These are phyloP conservation scores for Thunnus maccoyii DNA, from an alignment of 2,113 vertebrate genomes.

Conservation along the genomic window DNA sequence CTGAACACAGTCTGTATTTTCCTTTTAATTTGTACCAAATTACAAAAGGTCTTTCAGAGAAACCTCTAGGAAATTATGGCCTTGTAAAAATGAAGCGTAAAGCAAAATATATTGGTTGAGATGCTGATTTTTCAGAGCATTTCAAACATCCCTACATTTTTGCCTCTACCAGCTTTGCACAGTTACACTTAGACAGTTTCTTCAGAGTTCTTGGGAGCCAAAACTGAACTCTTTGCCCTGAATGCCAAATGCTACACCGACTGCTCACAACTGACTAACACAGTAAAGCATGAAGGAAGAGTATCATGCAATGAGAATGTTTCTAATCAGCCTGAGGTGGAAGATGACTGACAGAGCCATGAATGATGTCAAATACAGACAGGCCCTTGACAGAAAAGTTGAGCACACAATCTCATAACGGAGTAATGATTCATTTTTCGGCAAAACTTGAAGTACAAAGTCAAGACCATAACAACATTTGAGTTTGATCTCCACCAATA, in stretches of 20 bases:
- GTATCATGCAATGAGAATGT: background rate
- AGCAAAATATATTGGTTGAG: background rate
- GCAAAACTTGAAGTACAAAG: background rate
- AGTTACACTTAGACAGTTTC: no score
- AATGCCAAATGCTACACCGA: background rate
- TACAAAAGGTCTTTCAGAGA: background rate
- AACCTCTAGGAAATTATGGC: background rate
- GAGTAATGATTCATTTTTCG: conserved; percentile 11
- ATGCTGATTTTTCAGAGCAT: no score
- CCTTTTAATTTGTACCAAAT: background rate
- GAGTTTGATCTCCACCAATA: background rate
- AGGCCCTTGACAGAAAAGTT: background rate
- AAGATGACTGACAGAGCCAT: background rate
- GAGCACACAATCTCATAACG: background rate
- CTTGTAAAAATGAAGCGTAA: background rate
- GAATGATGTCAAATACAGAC: background rate
- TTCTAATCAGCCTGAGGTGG: background rate
- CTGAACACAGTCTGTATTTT: background rate
- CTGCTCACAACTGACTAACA: background rate
- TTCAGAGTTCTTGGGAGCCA: no score
- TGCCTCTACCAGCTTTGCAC: no score
- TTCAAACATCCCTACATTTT: background rate
- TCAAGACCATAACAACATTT: background rate
- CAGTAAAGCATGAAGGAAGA: background rate
- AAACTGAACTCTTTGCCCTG: background rate